phyloP scores from a whole-genome alignment of 2,797 vertebrate species.

The Lindbergichthys nudifrons region DNA sequence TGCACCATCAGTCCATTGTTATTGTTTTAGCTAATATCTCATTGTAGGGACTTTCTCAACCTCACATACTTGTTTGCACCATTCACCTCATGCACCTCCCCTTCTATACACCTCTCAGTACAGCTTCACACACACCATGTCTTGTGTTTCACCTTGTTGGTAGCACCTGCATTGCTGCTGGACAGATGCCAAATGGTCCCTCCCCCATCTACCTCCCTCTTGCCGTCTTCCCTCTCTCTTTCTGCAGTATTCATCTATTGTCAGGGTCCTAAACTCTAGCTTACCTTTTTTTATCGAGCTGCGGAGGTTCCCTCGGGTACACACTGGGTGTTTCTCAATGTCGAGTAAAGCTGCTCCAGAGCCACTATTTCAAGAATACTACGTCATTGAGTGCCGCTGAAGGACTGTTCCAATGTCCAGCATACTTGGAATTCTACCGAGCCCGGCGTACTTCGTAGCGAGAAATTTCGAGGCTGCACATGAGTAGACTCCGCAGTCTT shows the following conservation, averaged over 20 bases:
- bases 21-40: background rate
- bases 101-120: background rate
- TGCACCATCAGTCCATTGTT: background rate
- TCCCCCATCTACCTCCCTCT: background rate
- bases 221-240: background rate
- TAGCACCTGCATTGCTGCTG: constrained; percentile 56
- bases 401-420: no score
- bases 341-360: no score
- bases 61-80: background rate
- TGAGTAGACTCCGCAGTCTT: no score
- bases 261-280: constrained; percentile 12
- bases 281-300: constrained; percentile 35
- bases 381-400: no score
- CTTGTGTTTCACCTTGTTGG: constrained; percentile 38
- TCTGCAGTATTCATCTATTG: constrained; percentile 33
- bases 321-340: no score
- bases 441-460: no score
- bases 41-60: background rate
- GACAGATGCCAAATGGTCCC: constrained; percentile 28
- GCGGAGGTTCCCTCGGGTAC: constrained; percentile 7
- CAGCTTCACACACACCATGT: background rate
- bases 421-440: no score
- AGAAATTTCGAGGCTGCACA: no score
- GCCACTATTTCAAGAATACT: no score
- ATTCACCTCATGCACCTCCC: background rate